These are phyloP conservation scores for Periparus ater DNA, from an alignment of 2,797 vertebrate species.

Conservation along the genomic window DNA sequence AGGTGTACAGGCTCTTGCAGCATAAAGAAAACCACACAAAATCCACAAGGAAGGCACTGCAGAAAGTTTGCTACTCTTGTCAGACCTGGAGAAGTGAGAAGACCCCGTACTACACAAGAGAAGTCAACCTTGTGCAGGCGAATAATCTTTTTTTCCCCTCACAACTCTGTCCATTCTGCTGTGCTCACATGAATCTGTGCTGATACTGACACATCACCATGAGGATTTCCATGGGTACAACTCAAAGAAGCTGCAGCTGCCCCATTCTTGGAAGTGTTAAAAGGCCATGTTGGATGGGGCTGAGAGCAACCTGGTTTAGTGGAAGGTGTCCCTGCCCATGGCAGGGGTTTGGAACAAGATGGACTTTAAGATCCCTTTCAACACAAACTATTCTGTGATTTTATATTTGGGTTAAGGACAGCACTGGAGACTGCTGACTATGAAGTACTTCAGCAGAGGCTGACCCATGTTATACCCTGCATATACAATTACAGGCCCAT, in stretches of 20 bases:
- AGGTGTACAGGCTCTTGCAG: neutral
- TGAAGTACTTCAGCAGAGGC: neutral
- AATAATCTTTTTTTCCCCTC: neutral
- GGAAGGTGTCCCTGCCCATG: neutral
- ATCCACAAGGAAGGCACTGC: neutral
- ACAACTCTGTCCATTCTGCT: neutral
- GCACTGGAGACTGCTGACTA: neutral
- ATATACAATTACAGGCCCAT: neutral
- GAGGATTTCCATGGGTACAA: neutral
- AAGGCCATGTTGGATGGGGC: neutral
- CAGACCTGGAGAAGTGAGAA: neutral
- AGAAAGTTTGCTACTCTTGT: neutral
- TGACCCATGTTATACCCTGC: neutral
- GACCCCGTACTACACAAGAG: neutral
- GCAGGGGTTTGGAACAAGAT: neutral
- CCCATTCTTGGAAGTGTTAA: neutral
- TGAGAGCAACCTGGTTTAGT: neutral
- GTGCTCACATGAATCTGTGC: neutral
- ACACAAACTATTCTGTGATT: neutral
- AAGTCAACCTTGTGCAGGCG: neutral
- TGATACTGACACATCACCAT: neutral
- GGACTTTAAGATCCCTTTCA: neutral
- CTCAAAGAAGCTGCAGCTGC: neutral
- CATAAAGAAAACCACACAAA: neutral
- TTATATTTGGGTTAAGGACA: neutral